These are phyloP conservation scores for Cerastis leucographa DNA, from an alignment of 2,888 invertebrate species.

Conservation along the genomic window DNA sequence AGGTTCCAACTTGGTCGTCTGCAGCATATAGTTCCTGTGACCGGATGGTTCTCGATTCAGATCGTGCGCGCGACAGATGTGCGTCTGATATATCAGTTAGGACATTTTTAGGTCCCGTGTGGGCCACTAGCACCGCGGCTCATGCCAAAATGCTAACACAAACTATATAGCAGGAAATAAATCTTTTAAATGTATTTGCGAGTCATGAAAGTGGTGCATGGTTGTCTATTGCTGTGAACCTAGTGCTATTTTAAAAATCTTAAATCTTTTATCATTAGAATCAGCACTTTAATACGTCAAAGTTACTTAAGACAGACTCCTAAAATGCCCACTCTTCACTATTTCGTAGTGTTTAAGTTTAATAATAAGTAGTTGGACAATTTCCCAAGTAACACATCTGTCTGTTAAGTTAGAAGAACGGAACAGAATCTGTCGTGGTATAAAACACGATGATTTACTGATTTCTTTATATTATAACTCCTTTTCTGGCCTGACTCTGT, in stretches of 20 bases:
- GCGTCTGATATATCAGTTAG: constrained; percentile 79
- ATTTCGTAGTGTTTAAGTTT: not conserved
- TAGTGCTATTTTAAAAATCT: not conserved
- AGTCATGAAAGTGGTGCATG: not conserved
- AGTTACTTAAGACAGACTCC: not conserved
- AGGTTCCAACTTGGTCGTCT: constrained; percentile 33
- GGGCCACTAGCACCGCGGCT: constrained; percentile 57
- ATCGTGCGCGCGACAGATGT: constrained; percentile 82
- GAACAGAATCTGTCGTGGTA: not conserved
- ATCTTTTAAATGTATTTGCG: constrained; percentile 19
- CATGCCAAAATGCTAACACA: constrained; percentile 23
- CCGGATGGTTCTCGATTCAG: constrained; percentile 72
- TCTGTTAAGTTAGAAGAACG: not conserved
- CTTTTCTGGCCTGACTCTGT: not conserved
- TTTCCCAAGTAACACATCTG: not conserved
- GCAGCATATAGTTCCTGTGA: not conserved
- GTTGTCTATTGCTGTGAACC: not conserved
- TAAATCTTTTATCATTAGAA: not conserved
- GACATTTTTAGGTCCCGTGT: constrained; percentile 64
- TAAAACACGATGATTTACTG: not conserved
- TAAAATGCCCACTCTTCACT: not conserved
- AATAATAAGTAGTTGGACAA: not conserved
- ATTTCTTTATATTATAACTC: not conserved
- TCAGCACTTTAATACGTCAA: not conserved
- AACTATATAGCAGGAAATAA: constrained; percentile 22